phyloP scores from a whole-genome alignment of 2,797 vertebrate species.

The Echeneis naucrates region DNA sequence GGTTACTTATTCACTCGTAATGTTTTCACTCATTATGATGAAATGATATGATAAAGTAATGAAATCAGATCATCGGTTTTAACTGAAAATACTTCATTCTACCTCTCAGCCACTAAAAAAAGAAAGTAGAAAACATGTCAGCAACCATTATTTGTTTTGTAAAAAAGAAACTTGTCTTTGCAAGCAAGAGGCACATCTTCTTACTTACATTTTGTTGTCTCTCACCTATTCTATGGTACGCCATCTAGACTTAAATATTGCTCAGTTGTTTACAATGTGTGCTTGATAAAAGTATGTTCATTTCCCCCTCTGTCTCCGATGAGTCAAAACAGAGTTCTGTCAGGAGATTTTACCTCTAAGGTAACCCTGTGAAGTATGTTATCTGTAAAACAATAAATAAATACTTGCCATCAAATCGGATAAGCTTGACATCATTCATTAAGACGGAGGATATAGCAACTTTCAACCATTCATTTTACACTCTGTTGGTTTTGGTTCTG shows the following conservation, averaged over 20 bases:
- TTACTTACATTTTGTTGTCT: slow-evolving; percentile 84
- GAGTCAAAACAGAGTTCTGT: slow-evolving; percentile 74
- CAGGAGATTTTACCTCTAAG: slow-evolving; percentile 81
- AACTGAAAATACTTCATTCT: slow-evolving; percentile 86
- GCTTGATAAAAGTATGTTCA: slow-evolving; percentile 83
- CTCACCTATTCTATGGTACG: slow-evolving; percentile 84
- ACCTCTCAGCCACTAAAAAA: slow-evolving; percentile 89
- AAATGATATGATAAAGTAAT: slow-evolving; percentile 79
- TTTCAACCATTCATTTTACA: slow-evolving; percentile 26
- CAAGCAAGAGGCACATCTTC: slow-evolving; percentile 83
- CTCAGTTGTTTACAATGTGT: slow-evolving; percentile 86
- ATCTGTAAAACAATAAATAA: slow-evolving; percentile 85
- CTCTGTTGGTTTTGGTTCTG: slow-evolving; percentile 58
- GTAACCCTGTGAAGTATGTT: slow-evolving; percentile 85
- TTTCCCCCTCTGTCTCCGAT: slow-evolving; percentile 73
- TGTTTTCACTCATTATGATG: slow-evolving; percentile 80
- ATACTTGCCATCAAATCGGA: slow-evolving; percentile 82
- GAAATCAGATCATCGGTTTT: slow-evolving; percentile 75
- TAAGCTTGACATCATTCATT: slow-evolving; percentile 80
- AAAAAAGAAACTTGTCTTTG: slow-evolving; percentile 83
- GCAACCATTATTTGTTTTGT: slow-evolving; percentile 84
- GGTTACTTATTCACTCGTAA: slow-evolving; percentile 80
- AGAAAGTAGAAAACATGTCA: slow-evolving; percentile 76
- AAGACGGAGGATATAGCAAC: slow-evolving; percentile 47
- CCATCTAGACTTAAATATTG: slow-evolving; percentile 84